phyloP scores from a whole-genome alignment of 2,797 vertebrate genomes.

The Fistularia tabacaria region DNA sequence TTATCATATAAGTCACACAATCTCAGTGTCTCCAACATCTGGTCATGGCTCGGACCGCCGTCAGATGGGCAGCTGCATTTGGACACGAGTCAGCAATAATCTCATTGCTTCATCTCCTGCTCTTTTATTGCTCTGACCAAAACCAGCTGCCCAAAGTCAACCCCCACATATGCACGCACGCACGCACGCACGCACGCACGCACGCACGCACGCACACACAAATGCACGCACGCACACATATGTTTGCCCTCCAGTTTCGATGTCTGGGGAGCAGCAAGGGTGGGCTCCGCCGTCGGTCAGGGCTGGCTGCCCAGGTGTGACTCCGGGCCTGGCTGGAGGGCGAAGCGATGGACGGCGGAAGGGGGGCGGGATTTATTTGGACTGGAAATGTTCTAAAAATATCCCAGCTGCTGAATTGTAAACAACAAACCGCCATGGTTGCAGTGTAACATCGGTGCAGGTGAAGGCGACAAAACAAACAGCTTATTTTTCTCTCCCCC shows the following conservation, averaged over 20 bases:
- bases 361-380: not conserved
- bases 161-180: slow-evolving; percentile 10
- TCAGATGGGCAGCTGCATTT: slow-evolving; percentile 14
- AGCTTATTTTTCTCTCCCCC: no score
- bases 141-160: slow-evolving; percentile 49
- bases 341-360: slow-evolving; percentile 1
- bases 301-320: slow-evolving; percentile 22
- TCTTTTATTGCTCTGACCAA: slow-evolving; percentile 28
- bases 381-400: not conserved
- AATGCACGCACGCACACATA: not conserved
- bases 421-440: no score
- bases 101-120: slow-evolving; percentile 20
- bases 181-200: no score
- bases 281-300: slow-evolving; percentile 8
- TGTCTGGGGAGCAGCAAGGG: slow-evolving; percentile 30
- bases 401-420: no score
- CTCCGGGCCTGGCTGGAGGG: slow-evolving; percentile 46
- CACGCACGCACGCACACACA: no score
- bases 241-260: slow-evolving; percentile 38
- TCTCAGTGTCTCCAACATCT: no score
- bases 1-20: no score
- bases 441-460: no score
- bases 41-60: no score
- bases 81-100: slow-evolving; percentile 43
- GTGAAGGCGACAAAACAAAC: no score